Base-by-base conservation (phyloP, 2,797 vertebrate species). In the Buphagus erythrorhynchus region DNA sequence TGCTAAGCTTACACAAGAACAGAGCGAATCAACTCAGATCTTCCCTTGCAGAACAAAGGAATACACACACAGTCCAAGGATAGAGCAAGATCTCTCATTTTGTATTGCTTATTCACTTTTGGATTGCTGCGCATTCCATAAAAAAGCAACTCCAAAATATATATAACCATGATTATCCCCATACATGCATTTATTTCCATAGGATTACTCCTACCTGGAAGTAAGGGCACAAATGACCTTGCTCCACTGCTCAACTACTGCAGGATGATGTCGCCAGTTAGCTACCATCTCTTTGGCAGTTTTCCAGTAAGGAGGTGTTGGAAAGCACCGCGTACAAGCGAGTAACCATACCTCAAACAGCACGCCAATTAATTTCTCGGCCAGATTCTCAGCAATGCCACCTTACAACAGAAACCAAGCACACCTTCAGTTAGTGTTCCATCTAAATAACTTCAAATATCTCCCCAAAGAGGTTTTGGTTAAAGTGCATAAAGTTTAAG, bases 241-340 rank as follows among this genome's bases (percentile, higher is more conserved):
- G 97, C 98, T 99, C 99, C 99, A 99, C 95, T 99, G 99, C 81
- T 99, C 98, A 76, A 99, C 99, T 51, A 99, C 99, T 6, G 98
- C 98, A 5, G 99, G 98, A 93, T 99, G 99, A 96, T 99, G 99
- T 95, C 99, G 98, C 99, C 99, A 99, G 97, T 99, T 99, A 88
- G 98, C 98, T 97, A 99, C 98, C 99, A 99, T 99, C 97, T 99
- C 99, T 97, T 98, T 99, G 96, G 98, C 99, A n/a, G 98, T 99
- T 97, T 99, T 99, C 99, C 99, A 99, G 69, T 99, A 98, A 3
- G 98, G 99, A 38, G 98, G 99, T 25, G 99, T 99, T 13, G 99
- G 99, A 82, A 99, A 99, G 97, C 99, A 99, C 36, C 98, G 98
- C 0, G 98, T 98, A 76, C 99, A 99, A 71, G 99, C 99, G 25